Evolutionary conservation across 2,113 vertebrate species (phyloP), one percentile per base, ranked within the genome.

Genomic region (Cyanistes caeruleus): DNA sequence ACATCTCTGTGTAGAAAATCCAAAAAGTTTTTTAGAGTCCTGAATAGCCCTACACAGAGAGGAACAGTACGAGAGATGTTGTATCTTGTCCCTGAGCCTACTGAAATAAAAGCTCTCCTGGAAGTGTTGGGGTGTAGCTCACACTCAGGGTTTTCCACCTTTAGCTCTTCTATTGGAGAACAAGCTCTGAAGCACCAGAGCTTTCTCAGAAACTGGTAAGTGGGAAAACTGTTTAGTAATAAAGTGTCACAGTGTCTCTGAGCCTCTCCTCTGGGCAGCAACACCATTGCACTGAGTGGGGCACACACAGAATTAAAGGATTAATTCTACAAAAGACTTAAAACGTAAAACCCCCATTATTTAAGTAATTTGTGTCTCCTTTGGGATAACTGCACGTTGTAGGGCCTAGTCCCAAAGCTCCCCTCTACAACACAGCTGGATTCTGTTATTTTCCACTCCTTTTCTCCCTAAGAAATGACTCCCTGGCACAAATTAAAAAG

Each of bases 271-370:
- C 17, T 28, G 31, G 28, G 16, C 48, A 51, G 49, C 51, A 87
- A 5, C 12, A 39, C 33, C 39, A 20, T 31, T 74, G 23, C 44
- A 25, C 7, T 35, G 37, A 60, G 35, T 15, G 17, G 11, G 41
- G 15, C 22, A 52, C 14, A 33, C 39, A 56, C 13, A 80, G 48
- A 67, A 15, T 15, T 48, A 24, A 68, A 44, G 44, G 16, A 33
- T 33, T 19, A 11, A 35, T 76, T 60, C 33, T 53, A 24, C 39
- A 12, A 11, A 55, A 78, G 17, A 7, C 6, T 63, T 55, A 43
- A 4, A 46, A 15, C 48, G 23, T 46, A 21, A 49, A 55, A 33
- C 1, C 1, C 16, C 4, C 7, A 11, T 51, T 3, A 5, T 60
- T 46, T 15, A 52, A 41, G 22, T 60, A 0, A 13, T 70, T 63